Evolutionary conservation across 2,797 vertebrate genomes (phyloP).

Genomic region (Hydrolagus colliei): DNA sequence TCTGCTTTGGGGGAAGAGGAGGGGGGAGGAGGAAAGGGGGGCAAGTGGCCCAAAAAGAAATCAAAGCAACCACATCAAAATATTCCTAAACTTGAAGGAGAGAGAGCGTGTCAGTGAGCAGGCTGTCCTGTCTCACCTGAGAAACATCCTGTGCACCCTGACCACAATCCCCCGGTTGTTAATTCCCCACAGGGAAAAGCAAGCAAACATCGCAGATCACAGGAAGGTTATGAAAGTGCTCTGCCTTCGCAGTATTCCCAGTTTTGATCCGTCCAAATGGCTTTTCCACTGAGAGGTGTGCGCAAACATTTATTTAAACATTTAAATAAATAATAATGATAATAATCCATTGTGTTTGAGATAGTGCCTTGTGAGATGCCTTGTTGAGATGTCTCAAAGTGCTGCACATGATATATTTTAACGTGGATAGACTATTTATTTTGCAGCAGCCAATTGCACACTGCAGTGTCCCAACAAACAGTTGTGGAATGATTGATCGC

Average conservation of each 20-base stretch:
- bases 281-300: too few species aligned
- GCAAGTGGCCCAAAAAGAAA: not conserved
- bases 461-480: too few species aligned
- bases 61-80: slow-evolving; percentile 28
- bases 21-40: too few species aligned
- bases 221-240: too few species aligned
- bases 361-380: too few species aligned
- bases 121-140: slow-evolving; percentile 7
- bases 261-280: slow-evolving; percentile 3
- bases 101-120: not conserved
- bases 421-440: too few species aligned
- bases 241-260: not conserved
- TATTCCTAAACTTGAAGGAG: not conserved
- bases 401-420: too few species aligned
- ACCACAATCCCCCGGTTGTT: not conserved
- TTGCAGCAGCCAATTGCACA: too few species aligned
- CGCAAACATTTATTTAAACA: too few species aligned
- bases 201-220: not conserved
- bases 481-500: too few species aligned
- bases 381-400: not conserved
- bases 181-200: not conserved
- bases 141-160: not conserved
- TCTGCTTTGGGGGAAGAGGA: not conserved
- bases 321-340: too few species aligned
- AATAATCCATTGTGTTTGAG: not conserved